These are phyloP conservation scores for Pediacus dermestoides DNA, from an alignment of 2,888 invertebrate genomes.

Conservation along the genomic window DNA sequence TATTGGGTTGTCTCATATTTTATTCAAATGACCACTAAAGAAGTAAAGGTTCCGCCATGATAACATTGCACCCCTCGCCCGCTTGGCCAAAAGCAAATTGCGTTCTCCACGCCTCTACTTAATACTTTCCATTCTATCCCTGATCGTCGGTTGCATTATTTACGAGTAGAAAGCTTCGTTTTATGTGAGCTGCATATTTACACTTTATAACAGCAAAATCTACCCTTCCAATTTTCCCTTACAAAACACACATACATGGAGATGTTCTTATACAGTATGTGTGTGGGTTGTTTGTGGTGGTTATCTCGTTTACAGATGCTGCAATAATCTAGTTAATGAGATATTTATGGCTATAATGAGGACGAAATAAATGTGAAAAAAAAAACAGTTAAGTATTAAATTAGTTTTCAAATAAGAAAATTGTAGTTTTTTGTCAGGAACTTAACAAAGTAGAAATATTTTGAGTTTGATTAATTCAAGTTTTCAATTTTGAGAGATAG, in stretches of 20 bases:
- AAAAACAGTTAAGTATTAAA: no score
- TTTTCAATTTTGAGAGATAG: no score
- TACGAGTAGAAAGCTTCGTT: slow-evolving; percentile 22
- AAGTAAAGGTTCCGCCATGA: slow-evolving; percentile 16
- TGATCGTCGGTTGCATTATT: slow-evolving; percentile 28
- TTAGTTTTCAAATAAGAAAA: no score
- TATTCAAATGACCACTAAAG: slow-evolving; percentile 24
- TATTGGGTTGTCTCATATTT: no score
- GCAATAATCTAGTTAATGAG: no score
- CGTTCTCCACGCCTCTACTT: slow-evolving; percentile 18
- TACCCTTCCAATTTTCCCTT: slow-evolving; percentile 10
- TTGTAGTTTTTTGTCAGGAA: no score
- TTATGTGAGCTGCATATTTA: slow-evolving; percentile 24
- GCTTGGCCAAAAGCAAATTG: slow-evolving; percentile 20
- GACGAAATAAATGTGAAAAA: no score
- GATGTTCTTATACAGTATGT: background rate
- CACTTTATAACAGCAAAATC: slow-evolving; percentile 19
- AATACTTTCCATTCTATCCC: slow-evolving; percentile 27
- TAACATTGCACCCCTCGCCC: slow-evolving; percentile 17
- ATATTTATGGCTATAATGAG: no score
- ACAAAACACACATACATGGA: slow-evolving; percentile 1
- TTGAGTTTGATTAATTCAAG: no score
- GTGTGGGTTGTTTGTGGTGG: no score
- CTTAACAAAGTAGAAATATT: no score
- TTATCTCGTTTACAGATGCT: no score